Percentiles rank a stretch among this genome's conserved stretches.
Conservation (phyloP, 2,888 invertebrate species). For the Vandiemenella viatica region DNA sequence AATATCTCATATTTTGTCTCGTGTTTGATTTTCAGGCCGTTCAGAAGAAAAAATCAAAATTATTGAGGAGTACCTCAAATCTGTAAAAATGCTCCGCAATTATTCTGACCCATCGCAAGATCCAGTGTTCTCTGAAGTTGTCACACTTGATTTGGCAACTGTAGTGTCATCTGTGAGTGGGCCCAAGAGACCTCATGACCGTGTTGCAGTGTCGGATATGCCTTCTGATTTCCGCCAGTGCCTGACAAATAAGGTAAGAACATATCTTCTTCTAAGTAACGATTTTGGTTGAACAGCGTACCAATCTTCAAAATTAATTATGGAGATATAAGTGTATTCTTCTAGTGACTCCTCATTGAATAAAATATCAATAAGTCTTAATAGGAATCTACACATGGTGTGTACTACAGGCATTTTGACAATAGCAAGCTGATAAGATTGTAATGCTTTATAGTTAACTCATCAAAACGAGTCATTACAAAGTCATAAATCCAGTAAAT, state of each 20-base stretch:
- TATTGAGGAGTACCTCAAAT: constrained; percentile 68
- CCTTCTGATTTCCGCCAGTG: constrained; percentile 76
- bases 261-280: not conserved
- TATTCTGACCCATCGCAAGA: constrained; percentile 60
- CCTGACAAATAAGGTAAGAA: constrained; percentile 69
- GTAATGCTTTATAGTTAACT: too few species aligned
- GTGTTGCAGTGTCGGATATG: constrained; percentile 81
- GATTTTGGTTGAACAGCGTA: not conserved
- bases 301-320: too few species aligned
- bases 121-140: constrained; percentile 59
- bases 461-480: too few species aligned
- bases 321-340: too few species aligned
- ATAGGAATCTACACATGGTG: too few species aligned
- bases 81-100: constrained; percentile 70
- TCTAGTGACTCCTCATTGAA: too few species aligned
- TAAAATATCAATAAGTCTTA: too few species aligned
- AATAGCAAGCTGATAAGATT: too few species aligned
- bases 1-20: too few species aligned
- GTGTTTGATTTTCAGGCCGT: constrained; percentile 43
- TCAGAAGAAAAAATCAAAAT: constrained; percentile 56
- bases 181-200: constrained; percentile 92
- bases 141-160: constrained; percentile 69
- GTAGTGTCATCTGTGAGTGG: constrained; percentile 93
- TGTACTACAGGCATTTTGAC: too few species aligned
- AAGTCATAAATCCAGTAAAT: too few species aligned